Base-by-base conservation (phyloP, 2,797 vertebrate species). In the Gephyroberyx darwinii region DNA sequence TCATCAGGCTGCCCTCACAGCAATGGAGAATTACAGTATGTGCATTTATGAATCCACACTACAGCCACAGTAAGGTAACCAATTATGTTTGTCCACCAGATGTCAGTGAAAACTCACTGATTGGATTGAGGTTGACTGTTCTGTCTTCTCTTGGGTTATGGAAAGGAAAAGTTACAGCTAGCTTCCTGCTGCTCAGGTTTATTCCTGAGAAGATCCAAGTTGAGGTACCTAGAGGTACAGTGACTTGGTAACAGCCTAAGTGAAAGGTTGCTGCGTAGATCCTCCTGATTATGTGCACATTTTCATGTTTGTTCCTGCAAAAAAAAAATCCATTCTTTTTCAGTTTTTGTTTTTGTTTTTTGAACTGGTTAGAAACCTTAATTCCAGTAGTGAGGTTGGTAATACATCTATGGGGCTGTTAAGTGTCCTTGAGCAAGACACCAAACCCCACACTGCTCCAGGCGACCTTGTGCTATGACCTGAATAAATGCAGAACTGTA, bases 21-120 rank as follows among this genome's bases (percentile, higher is more conserved):
- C 5, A 39, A n/a, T 8, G 33, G 33, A 8, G 8, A 35, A 35
- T 6, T 35, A 35, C 33, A 7, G 33, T 35, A 35, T 35, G 33
- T 35, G 33, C 31, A 64, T 10, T 1, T 41, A 4, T 14, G 14
- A 8, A 26, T 12, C 4, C 12, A n/a, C 26, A 26, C 26, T 26
- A 26, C 26, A 26, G 26, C 26, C 26, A 26, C 0, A 37, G 8
- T 5, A 45, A 31, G 22, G 20, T 16, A 69, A 1, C 16, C 26
- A 0, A 6, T 7, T 5, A 20, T 17, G 8, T 43, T 31, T 54
- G 56, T 77, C 88, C 90, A 88, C 70, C 70, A 90, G 88, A 72
- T 84, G 90, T 89, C 89, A 88, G 81, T 72, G 13, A 63, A 77
- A 75, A 64, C 41, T 64, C 69, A 80, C 22, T 63, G 51, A 39